phyloP scores from a whole-genome alignment of 1,140 invertebrate species.

The Frieseomelitta varia region DNA sequence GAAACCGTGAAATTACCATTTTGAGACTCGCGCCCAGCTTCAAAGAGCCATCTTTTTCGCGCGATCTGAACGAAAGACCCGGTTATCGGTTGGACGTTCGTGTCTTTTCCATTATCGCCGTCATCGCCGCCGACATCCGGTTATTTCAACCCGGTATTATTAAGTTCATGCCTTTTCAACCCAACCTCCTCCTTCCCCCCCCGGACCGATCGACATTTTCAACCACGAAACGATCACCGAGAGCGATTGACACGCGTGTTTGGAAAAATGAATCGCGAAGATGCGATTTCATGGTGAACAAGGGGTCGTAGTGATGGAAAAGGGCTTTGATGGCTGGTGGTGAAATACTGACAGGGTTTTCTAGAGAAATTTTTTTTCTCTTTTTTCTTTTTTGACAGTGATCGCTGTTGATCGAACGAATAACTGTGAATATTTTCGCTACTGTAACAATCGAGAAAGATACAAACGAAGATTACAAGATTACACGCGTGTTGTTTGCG shows the following conservation, averaged over 20 bases:
- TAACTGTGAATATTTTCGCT: no score
- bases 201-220: neutral
- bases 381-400: no score
- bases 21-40: slow-evolving; percentile 60
- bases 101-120: slow-evolving; percentile 35
- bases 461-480: no score
- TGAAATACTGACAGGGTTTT: no score
- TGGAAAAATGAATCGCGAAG: neutral
- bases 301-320: no score
- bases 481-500: no score
- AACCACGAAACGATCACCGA: neutral
- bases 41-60: slow-evolving; percentile 58
- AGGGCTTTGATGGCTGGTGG: no score
- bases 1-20: slow-evolving; percentile 71
- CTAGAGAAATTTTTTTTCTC: no score
- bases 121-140: neutral
- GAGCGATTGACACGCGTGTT: neutral
- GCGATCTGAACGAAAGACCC: slow-evolving; percentile 29
- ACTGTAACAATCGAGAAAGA: no score
- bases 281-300: no score
- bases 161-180: neutral
- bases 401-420: no score
- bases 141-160: neutral
- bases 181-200: no score
- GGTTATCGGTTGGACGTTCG: slow-evolving; percentile 25